A percentile compares a stretch with the other conserved stretches of the same genome.
These are phyloP conservation scores for Drosophila mulleri DNA, from an alignment of 2,888 invertebrate species.

Conservation along the genomic window DNA sequence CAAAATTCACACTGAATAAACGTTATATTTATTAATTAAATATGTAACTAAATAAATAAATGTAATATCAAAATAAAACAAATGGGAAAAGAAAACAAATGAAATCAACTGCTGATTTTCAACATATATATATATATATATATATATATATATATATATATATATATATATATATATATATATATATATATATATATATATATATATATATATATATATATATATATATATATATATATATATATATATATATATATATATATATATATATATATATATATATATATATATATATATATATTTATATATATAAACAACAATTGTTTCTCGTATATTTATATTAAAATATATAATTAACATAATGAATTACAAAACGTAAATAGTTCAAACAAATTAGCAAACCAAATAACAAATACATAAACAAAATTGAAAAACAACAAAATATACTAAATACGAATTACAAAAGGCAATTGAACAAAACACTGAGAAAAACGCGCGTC, in stretches of 20 bases:
- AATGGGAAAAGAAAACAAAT: slow-evolving; percentile 9
- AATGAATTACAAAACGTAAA: slow-evolving; percentile 65
- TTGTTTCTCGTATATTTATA: slow-evolving; percentile 80
- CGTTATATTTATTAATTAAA: slow-evolving; percentile 80
- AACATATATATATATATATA: slow-evolving; percentile 49
- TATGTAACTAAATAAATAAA: slow-evolving; percentile 61
- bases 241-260: too few relatives aligned
- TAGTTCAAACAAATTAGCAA: slow-evolving; percentile 80
- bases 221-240: too few relatives aligned
- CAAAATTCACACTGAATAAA: slow-evolving; percentile 80
- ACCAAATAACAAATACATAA: slow-evolving; percentile 78
- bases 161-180: slow-evolving; percentile 75
- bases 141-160: too few relatives aligned
- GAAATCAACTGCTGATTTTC: slow-evolving; percentile 73
- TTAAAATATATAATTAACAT: slow-evolving; percentile 64
- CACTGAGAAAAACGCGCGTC: slow-evolving; percentile 42
- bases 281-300: slow-evolving; percentile 27
- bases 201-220: too few relatives aligned
- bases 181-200: slow-evolving; percentile 45
- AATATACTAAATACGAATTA: slow-evolving; percentile 13
- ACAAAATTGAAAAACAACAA: slow-evolving; percentile 54
- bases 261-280: slow-evolving; percentile 49
- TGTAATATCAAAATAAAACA: slow-evolving; percentile 51
- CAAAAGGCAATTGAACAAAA: slow-evolving; percentile 51
- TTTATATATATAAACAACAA: slow-evolving; percentile 55